Base-by-base conservation (phyloP, 64 coral and sea anemone genomes). In the Montipora efflorescens region DNA sequence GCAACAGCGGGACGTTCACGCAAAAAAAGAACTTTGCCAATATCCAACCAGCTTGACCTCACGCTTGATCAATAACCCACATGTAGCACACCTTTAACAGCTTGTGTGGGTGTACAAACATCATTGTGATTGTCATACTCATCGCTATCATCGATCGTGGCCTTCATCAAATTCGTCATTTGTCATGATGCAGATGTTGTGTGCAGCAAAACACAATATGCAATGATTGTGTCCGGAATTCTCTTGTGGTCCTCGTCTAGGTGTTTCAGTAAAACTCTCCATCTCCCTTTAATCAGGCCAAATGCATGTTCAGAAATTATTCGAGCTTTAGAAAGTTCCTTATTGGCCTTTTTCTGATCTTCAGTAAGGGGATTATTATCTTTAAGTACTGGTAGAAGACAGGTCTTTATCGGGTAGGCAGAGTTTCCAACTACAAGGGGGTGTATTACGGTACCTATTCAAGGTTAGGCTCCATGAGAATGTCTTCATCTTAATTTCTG, bases 381-480 rank as follows among this genome's bases (percentile, higher is more conserved):
- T 67, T 93, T 94, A 36, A 36, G 28, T 1, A 36, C 28, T 36
- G 28, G 28, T 36, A 36, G 28, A 36, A 36, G 28, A 1, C 28
- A 36, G 28, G 28, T 36, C 28, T 36, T 36, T 36, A 94, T 64
- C 46, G 79, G 87, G n/a, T 90, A 94, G 13, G 87, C 87, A 3
- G 93, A 78, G 79, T 90, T 87, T 77, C 77, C 93, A 48, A 94
- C 79, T 4, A 94, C 72, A 66, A 94, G 67, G 58, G 93, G 87
- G 51, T 87, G 62, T n/a, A 94, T 89, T 20, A 90, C 13, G 14
- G 69, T 64, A 9, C 87, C 79, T 36, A 87, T 52, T 84, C 80
- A 47, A 25, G 73, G 47, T 67, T 92, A 21, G 90, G 90, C 19
- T 93, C 59, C 47, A 87, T 80, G 28, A 93, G 52, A 62, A 93